Base-by-base conservation (phyloP, 2,797 vertebrate species). In the Characodon lateralis region DNA sequence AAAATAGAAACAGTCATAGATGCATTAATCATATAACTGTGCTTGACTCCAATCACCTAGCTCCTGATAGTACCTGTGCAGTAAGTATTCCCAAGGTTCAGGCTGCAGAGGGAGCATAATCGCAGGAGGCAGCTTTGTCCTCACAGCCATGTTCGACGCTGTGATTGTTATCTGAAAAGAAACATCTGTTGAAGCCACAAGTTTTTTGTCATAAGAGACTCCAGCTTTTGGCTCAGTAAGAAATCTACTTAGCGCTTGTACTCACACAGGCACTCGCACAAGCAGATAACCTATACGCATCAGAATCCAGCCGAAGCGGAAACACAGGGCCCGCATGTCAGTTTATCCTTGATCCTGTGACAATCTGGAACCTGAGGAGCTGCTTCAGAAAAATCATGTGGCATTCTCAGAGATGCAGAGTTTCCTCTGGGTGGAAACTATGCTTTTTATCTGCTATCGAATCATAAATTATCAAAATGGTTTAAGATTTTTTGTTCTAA, bases 101-200 rank as follows among this genome's bases (percentile, higher is more conserved):
- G 50, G 79, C 78, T 83, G 80, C 20, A 77, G 70, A 82, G 73
- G 86, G 85, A 90, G 70, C 70, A 55, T 89, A 87, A 89, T 89
- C 89, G 72, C 76, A 83, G 85, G 86, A 89, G 89, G 84, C 80
- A 78, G 81, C 86, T 89, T 84, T 91, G 85, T 89, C 86, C 87
- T 88, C 78, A 61, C 78, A 85, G 89, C 87, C 89, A 82, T 83
- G 83, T 90, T 89, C 85, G 82, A 22, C 74, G 85, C 84, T 83
- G 77, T 83, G 92, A 93, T 91, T 58, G 22, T 81, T 86, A 92
- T 92, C 90, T 87, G 84, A 87, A 82, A 89, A 88, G 82, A 86
- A 94, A 91, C 93, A 93, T 93, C 92, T 92, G 91, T 89, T 90
- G 84, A 85, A 91, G 82, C 76, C 26, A 71, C 76, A 72, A 87